Conservation (phyloP, 1,140 invertebrate genomes). For the Medauroidea extradentata region DNA sequence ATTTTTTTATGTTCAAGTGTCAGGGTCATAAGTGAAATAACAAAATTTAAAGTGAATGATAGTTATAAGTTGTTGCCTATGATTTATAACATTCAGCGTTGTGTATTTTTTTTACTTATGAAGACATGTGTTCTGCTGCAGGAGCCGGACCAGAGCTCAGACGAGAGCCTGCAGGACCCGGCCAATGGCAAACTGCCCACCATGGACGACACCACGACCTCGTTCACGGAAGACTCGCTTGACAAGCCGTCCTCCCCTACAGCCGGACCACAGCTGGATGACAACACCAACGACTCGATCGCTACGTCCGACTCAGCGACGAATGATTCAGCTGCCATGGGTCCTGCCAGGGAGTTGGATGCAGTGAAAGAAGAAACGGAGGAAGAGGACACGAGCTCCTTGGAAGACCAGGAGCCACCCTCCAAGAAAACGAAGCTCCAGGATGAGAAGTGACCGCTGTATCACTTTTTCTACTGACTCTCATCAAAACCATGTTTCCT, state of each 20-base stretch:
- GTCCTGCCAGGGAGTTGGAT: conserved; percentile 27
- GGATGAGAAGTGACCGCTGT: conserved; percentile 40
- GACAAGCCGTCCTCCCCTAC: conserved; percentile 51
- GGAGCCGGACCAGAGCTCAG: conserved; percentile 37
- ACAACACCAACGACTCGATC: conserved; percentile 25
- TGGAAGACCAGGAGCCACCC: conserved; percentile 29
- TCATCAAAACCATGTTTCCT: conserved; percentile 1
- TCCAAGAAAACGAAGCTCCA: conserved; percentile 41
- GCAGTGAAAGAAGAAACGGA: conserved; percentile 35
- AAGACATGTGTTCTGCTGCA: not conserved
- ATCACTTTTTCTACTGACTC: conserved; percentile 12
- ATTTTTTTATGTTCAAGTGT: no score
- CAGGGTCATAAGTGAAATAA: no score
- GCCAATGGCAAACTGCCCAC: conserved; percentile 37
- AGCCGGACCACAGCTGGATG: conserved; percentile 38
- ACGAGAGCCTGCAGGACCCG: conserved; percentile 55
- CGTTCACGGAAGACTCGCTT: conserved; percentile 66
- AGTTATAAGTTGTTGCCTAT: no score
- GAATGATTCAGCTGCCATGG: conserved; percentile 14
- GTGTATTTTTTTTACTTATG: no score
- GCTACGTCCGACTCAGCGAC: conserved; percentile 25
- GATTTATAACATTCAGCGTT: no score
- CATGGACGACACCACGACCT: conserved; percentile 57
- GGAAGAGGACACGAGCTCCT: conserved; percentile 30
- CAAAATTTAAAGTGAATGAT: no score